phyloP scores from a whole-genome alignment of 2,113 vertebrate genomes.

The Urocynchramus pylzowi region DNA sequence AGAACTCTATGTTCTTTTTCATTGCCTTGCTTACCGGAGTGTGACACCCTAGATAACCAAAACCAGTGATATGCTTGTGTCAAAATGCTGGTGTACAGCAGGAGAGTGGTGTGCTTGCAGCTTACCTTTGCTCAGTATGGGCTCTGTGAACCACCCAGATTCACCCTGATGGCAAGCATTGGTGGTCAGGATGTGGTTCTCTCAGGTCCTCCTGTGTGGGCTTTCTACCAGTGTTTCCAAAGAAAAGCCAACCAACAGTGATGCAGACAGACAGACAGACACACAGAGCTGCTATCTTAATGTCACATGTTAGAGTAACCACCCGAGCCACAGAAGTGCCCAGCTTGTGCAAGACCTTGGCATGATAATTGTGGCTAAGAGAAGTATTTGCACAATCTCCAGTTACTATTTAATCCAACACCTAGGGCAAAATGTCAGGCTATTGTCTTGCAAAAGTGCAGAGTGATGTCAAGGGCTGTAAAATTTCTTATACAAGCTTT shows the following conservation, averaged over 20 bases:
- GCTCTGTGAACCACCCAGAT: background rate
- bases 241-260: background rate
- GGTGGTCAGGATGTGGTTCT: background rate
- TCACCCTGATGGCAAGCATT: background rate
- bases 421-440: background rate
- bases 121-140: background rate
- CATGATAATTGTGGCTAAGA: background rate
- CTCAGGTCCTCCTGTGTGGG: background rate
- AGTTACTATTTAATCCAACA: conserved; percentile 21
- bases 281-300: background rate
- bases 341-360: background rate
- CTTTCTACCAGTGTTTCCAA: background rate
- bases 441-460: conserved; percentile 11
- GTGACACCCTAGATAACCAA: background rate
- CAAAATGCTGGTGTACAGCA: background rate
- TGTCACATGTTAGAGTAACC: background rate
- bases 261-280: background rate
- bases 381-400: conserved; percentile 10
- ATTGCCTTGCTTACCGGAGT: background rate
- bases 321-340: background rate
- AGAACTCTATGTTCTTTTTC: background rate
- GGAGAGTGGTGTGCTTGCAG: background rate
- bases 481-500: background rate
- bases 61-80: background rate
- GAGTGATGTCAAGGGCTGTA: background rate